phyloP scores from a whole-genome alignment of 1,140 invertebrate genomes.

The Helicoverpa armigera region DNA sequence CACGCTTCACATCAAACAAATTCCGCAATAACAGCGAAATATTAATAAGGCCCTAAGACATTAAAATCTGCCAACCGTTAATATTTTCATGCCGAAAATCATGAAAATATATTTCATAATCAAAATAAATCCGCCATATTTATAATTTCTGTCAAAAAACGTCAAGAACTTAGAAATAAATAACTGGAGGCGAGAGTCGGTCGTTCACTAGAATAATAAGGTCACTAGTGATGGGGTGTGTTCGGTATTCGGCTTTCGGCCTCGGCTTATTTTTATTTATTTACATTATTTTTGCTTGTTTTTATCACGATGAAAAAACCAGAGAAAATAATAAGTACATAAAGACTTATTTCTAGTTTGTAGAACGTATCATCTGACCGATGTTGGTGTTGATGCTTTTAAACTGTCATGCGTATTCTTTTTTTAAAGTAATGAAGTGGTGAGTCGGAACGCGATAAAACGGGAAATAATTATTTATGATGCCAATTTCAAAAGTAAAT shows the following conservation, averaged over 20 bases:
- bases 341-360: not conserved
- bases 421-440: too few relatives aligned
- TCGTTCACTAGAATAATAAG: slow-evolving; percentile 48
- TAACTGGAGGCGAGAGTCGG: slow-evolving; percentile 37
- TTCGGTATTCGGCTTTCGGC: slow-evolving; percentile 23
- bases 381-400: too few relatives aligned
- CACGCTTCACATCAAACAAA: too few relatives aligned
- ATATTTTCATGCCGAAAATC: not conserved
- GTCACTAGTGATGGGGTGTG: slow-evolving; percentile 33
- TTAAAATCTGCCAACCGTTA: not conserved
- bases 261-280: not conserved
- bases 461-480: too few relatives aligned
- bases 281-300: not conserved
- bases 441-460: too few relatives aligned
- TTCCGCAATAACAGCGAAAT: not conserved
- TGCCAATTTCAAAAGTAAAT: too few relatives aligned
- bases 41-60: not conserved
- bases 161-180: slow-evolving; percentile 47
- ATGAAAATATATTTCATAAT: slow-evolving; percentile 29
- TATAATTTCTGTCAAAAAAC: slow-evolving; percentile 46
- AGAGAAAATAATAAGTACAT: not conserved
- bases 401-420: too few relatives aligned
- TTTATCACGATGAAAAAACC: not conserved
- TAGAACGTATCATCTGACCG: too few relatives aligned
- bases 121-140: slow-evolving; percentile 36